Evolutionary conservation across 2,797 vertebrate species (phyloP), one percentile per base, ranked within the genome.

Genomic region (Coranthus polyacanthus): DNA sequence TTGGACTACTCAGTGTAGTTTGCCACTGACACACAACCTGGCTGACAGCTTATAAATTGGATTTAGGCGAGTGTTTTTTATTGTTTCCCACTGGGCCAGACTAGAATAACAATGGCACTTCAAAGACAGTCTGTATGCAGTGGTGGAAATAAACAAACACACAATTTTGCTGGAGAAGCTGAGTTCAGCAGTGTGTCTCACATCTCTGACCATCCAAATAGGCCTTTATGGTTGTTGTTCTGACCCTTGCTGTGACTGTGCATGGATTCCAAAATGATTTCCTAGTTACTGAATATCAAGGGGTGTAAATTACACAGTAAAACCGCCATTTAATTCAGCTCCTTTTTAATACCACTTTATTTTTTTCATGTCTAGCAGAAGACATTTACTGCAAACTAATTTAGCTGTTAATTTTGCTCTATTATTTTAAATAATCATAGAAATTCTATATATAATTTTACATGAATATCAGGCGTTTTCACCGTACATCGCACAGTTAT

Each of bases 21-120:
- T 87, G 68, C 82, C 70, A 65, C 49, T 56, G 88, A 90, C 81
- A 83, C 81, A 85, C 86, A 84, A 81, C 83, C 77, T 62, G 69
- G 73, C 77, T 92, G 89, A 91, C 92, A 91, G 83, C 82, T 90
- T 92, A 87, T 92, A 92, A 92, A 93, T 93, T 92, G 87, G 84
- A 92, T 92, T 90, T 87, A 88, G 83, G 80, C 59, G 72, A 87
- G 65, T 82, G 70, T 87, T 89, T 91, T 88, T 90, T 91, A 86
- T 92, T 89, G 89, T 90, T 90, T 89, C 81, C 86, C 83, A 81
- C 74, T 68, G 84, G 72, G 81, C 72, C 68, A 55, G 79, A 80
- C 82, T 76, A 84, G 86, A 92, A 93, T 92, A 92, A 90, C 91
- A 93, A 92, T 88, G 78, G 68, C 81, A 85, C 89, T 87, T 91